Base-by-base conservation (phyloP, 1,140 invertebrate genomes). In the Scylla paramamosain region DNA sequence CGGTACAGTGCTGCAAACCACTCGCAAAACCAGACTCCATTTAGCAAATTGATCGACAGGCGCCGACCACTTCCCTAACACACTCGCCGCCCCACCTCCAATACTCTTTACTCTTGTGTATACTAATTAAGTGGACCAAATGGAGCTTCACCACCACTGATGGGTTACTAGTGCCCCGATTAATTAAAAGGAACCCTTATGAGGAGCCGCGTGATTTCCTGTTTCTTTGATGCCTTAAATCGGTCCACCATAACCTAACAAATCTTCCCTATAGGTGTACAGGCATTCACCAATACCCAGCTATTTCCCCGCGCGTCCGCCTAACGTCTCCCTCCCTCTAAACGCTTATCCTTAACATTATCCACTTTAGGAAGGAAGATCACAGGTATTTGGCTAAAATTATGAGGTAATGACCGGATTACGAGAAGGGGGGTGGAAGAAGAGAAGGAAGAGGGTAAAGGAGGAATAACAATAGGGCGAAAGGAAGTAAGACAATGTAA, bases 361-460 rank as follows among this genome's bases (percentile, higher is more conserved):
- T 77, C 67, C 67, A 77, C 67, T 77, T 77, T 77, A 77, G 67
- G 67, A 77, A 77, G 67, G 67, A 77, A 77, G 67, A 77, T 77
- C 67, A 77, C 67, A 77, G 67, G 67, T 77, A 77, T 77, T n/a
- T 77, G 67, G 67, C 20, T 20, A 77, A 77, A 77, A 77, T n/a
- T 77, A 77, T 77, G 67, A 77, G 8, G 67, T 77, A 77, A 77
- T 77, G 67, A 77, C 67, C 67, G 67, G 67, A 77, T 77, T 77
- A 77, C 67, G 10, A 77, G 67, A 77, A 77, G 25, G 67, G 67
- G 59, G 59, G 20, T 1, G 39, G 39, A n/a, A 0, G 67, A n/a
- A 77, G 25, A n/a, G 25, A 77, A 77, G 25, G 10, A n/a, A 77
- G 67, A 77, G 67, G 10, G 20, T n/a, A 77, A 77, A 77, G 25